A percentile compares a stretch with the other conserved stretches of the same genome.
These are phyloP conservation scores for Chloroclystis v-ata DNA, from an alignment of 2,888 invertebrate genomes.

Conservation along the genomic window DNA sequence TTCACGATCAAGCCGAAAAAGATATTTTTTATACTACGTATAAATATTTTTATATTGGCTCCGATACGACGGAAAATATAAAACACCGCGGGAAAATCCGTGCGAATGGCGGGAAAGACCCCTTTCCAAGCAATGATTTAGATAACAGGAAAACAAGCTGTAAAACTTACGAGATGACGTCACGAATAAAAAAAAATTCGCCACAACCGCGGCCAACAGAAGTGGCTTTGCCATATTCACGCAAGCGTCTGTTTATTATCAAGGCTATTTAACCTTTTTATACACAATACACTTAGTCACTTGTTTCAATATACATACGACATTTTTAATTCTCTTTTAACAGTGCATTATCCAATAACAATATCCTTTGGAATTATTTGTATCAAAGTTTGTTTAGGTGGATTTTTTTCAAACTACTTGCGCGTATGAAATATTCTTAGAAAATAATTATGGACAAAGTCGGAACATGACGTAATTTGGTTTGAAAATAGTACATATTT, in stretches of 20 bases:
- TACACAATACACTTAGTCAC: constrained; percentile 38
- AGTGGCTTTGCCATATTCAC: constrained; percentile 41
- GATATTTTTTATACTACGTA: no score
- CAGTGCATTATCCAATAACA: not conserved
- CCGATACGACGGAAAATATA: no score
- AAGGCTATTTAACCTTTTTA: constrained; percentile 40
- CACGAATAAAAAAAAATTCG: constrained; percentile 26
- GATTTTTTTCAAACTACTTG: not conserved
- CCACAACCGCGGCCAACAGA: constrained; percentile 34
- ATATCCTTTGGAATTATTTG: not conserved
- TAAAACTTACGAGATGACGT: constrained; percentile 30
- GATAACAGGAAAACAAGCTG: not conserved
- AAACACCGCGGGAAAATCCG: no score
- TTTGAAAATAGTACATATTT: no score
- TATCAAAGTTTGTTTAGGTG: constrained; percentile 2
- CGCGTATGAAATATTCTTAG: not conserved
- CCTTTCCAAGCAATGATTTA: no score
- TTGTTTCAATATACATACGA: constrained; percentile 33
- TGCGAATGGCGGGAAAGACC: no score
- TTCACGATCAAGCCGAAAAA: no score
- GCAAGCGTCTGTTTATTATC: constrained; percentile 25
- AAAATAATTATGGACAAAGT: not conserved
- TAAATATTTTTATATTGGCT: no score
- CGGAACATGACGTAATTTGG: no score
- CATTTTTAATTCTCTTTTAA: no score